phyloP scores from a whole-genome alignment of 2,888 invertebrate species.

The Synanthedon myopaeformis region DNA sequence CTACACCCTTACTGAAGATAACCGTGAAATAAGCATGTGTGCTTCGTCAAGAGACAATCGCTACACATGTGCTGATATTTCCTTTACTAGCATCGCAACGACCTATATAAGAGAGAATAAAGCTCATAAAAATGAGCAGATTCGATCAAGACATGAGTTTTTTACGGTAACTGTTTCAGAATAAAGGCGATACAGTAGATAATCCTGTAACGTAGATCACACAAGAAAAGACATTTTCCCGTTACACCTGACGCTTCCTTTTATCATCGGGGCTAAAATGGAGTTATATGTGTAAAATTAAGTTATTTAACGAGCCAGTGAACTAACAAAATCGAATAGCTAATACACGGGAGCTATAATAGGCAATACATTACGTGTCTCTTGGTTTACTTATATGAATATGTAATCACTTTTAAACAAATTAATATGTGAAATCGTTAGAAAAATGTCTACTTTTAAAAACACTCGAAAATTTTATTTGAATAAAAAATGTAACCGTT shows the following conservation, averaged over 20 bases:
- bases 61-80: conserved; percentile 8
- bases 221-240: background rate
- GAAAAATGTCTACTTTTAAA: too few species aligned
- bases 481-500: too few species aligned
- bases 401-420: too few species aligned
- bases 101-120: conserved; percentile 12
- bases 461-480: too few species aligned
- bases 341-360: too few species aligned
- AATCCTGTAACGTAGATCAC: background rate
- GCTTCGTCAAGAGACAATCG: background rate
- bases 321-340: conserved; percentile 4
- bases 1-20: too few species aligned
- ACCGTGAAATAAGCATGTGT: too few species aligned
- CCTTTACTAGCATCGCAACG: conserved; percentile 12
- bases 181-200: background rate
- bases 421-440: too few species aligned
- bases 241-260: background rate
- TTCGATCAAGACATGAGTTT: conserved; percentile 11
- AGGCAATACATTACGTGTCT: too few species aligned
- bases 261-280: background rate
- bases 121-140: conserved; percentile 14
- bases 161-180: conserved; percentile 5
- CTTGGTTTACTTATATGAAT: too few species aligned
- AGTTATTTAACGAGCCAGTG: conserved; percentile 11
- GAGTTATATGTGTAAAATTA: conserved; percentile 2